Evolutionary conservation across 2,888 invertebrate species (phyloP).

Genomic region (Standfussiana lucernea): DNA sequence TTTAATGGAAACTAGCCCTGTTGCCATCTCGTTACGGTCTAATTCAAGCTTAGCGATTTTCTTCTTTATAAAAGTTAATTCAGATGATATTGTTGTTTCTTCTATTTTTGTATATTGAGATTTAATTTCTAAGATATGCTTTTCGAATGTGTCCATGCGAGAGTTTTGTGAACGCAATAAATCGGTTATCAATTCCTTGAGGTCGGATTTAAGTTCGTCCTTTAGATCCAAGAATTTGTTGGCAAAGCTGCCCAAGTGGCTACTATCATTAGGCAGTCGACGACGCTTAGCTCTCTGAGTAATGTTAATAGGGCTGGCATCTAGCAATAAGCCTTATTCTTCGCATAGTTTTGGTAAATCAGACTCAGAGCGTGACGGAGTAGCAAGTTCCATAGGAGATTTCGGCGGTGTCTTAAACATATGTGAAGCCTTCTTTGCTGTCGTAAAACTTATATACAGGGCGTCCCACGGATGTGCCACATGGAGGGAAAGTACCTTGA

Average conservation of each 20-base stretch:
- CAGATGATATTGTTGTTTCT: not conserved
- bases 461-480: too few relatives aligned
- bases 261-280: not conserved
- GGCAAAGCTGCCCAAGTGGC: not conserved
- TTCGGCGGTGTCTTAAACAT: not conserved
- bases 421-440: not conserved
- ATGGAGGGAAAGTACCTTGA: too few relatives aligned
- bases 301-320: too few relatives aligned
- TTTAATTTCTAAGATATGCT: too few relatives aligned
- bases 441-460: too few relatives aligned
- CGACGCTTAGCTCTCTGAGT: slow-evolving; percentile 6
- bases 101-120: too few relatives aligned
- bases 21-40: not conserved
- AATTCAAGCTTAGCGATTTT: not conserved
- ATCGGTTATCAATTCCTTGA: not conserved
- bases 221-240: not conserved
- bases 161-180: not conserved
- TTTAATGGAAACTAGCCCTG: not conserved
- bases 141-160: too few relatives aligned
- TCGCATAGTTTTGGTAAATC: not conserved
- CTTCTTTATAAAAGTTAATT: not conserved
- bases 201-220: slow-evolving; percentile 1
- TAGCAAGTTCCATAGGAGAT: not conserved
- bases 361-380: slow-evolving; percentile 2
- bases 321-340: not conserved